Evolutionary conservation across 2,113 vertebrate genomes (phyloP).

Genomic region (Octodon degus): DNA sequence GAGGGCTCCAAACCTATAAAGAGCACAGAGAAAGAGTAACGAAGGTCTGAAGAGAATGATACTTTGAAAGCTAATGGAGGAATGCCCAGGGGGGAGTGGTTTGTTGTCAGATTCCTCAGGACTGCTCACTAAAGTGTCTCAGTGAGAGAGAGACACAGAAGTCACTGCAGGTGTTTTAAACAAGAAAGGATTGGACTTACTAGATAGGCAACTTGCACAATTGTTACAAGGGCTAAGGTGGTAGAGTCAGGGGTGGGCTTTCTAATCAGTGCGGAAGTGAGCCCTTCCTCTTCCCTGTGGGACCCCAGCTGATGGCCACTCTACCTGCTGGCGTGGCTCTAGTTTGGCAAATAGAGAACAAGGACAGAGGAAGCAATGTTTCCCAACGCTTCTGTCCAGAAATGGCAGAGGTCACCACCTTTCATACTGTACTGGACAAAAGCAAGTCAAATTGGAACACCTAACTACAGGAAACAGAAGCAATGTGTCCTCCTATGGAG

Average conservation of each 20-base stretch:
- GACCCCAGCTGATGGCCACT: not conserved
- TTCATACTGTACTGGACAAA: slow-evolving; percentile 6
- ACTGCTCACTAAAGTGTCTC: not conserved
- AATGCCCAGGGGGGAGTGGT: not conserved
- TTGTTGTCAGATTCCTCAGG: not conserved
- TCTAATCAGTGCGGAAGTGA: not conserved
- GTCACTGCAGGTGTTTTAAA: not conserved
- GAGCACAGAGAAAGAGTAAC: not conserved
- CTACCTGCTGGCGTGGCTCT: not conserved
- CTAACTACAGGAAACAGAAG: not conserved
- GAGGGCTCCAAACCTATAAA: not conserved
- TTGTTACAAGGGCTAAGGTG: not conserved
- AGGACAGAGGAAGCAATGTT: not conserved
- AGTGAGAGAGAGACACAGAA: not conserved
- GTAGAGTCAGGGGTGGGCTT: not conserved
- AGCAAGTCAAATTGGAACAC: not conserved
- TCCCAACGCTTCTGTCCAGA: not conserved
- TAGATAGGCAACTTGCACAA: not conserved
- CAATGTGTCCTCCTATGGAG: no score
- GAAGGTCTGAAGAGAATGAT: not conserved
- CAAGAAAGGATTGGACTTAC: not conserved
- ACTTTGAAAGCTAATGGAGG: not conserved
- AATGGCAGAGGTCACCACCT: not conserved
- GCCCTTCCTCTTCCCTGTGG: not conserved
- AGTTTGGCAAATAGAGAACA: not conserved